Conservation (phyloP, 2,113 vertebrate genomes). For the Papio anubis region DNA sequence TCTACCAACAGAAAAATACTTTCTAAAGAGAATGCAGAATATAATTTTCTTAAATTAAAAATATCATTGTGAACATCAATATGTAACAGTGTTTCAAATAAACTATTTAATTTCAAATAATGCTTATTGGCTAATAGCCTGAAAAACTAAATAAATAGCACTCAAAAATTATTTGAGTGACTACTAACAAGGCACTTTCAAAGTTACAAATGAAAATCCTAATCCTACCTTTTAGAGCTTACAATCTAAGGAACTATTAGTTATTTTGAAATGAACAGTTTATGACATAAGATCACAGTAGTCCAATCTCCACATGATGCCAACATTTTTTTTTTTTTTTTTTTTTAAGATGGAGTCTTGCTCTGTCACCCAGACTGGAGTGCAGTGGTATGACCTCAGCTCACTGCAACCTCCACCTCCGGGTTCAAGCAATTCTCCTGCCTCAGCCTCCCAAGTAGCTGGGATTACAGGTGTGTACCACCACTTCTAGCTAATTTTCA, state of each 20-base stretch:
- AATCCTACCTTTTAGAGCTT: neutral
- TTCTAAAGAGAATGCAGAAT: neutral
- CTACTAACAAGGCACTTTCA: neutral
- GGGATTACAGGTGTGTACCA: no score
- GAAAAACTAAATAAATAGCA: neutral
- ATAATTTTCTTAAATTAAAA: neutral
- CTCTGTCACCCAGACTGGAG: no score
- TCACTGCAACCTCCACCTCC: no score
- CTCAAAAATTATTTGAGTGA: neutral
- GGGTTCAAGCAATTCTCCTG: no score
- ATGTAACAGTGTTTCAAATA: neutral
- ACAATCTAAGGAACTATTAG: neutral
- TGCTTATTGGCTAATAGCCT: neutral
- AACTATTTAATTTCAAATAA: neutral
- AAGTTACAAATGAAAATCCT: neutral
- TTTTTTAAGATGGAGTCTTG: no score
- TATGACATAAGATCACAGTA: neutral
- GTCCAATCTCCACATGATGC: neutral
- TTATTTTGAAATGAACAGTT: neutral
- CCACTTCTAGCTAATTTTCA: no score
- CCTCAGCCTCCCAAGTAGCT: no score
- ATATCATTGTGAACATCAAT: neutral
- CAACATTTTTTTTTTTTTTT: neutral
- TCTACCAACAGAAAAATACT: neutral
- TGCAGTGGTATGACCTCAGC: no score